These are phyloP conservation scores for Drosophila meridionalis DNA, from an alignment of 2,888 invertebrate genomes.

Conservation along the genomic window DNA sequence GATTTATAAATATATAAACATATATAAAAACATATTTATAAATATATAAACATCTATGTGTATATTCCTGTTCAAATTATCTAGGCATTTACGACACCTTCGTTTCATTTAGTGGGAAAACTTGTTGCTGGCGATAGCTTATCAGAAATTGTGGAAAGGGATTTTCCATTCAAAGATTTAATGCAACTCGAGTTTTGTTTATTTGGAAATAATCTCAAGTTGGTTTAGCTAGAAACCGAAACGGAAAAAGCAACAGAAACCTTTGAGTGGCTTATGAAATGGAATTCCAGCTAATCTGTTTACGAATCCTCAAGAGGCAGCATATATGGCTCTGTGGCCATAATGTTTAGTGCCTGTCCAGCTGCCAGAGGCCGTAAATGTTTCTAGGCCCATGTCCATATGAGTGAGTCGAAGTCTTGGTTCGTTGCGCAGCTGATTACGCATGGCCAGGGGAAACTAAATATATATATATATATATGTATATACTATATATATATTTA, in stretches of 20 bases:
- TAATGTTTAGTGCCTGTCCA: slow-evolving; percentile 47
- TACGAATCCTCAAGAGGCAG: slow-evolving; percentile 30
- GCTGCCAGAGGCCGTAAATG: slow-evolving; percentile 38
- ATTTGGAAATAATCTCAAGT: slow-evolving; percentile 28
- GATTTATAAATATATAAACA: too few relatives aligned
- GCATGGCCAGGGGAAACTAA: slow-evolving; percentile 64
- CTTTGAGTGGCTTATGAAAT: slow-evolving; percentile 24
- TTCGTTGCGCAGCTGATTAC: slow-evolving; percentile 55
- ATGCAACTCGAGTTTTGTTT: slow-evolving; percentile 11
- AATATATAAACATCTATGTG: not conserved
- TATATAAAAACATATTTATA: too few relatives aligned
- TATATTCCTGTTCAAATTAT: slow-evolving; percentile 12
- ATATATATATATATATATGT: slow-evolving; percentile 39
- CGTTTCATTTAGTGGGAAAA: not conserved
- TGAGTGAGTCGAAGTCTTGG: slow-evolving; percentile 13
- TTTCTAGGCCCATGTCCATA: not conserved
- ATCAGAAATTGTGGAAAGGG: slow-evolving; percentile 14
- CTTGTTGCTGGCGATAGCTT: slow-evolving; percentile 26
- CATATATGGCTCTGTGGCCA: slow-evolving; percentile 35
- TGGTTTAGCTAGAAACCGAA: slow-evolving; percentile 18
- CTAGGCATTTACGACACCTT: not conserved
- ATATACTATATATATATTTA: slow-evolving; percentile 23
- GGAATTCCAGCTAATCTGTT: slow-evolving; percentile 44
- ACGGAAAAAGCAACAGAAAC: not conserved
- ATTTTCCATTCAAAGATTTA: slow-evolving; percentile 23